These are phyloP conservation scores for Zalophus californianus DNA, from an alignment of 2,797 vertebrate genomes.

Conservation along the genomic window DNA sequence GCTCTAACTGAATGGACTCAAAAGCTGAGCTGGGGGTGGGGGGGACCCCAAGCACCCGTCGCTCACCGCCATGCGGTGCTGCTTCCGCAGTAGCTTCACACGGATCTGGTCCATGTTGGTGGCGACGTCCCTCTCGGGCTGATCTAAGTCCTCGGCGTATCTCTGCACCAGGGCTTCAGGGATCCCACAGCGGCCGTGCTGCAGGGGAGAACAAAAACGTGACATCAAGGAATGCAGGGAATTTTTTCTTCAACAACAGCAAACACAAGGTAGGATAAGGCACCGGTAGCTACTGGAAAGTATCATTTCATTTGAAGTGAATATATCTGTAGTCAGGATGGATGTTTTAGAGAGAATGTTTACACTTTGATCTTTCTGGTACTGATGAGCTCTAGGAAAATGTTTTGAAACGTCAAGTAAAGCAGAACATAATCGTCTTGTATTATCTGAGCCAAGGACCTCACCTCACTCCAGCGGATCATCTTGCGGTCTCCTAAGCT, in stretches of 20 bases:
- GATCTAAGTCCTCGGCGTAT: constrained; percentile 95
- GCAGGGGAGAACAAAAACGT: not conserved
- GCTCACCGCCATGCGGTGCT: constrained; percentile 99
- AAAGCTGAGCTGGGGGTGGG: no score
- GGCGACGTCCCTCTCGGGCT: constrained; percentile 93
- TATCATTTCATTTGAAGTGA: not conserved
- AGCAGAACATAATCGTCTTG: not conserved
- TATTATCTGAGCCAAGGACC: not conserved
- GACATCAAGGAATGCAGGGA: not conserved
- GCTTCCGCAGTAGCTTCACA: constrained; percentile 95
- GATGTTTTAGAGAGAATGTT: not conserved
- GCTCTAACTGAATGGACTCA: accelerated
- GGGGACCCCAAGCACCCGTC: accelerated
- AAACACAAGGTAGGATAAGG: not conserved
- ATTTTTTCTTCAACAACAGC: not conserved
- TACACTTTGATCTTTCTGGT: not conserved
- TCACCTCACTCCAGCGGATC: not conserved
- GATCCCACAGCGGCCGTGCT: constrained; percentile 98
- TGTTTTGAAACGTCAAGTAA: not conserved
- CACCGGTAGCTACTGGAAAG: not conserved
- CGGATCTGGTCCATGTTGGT: constrained; percentile 95
- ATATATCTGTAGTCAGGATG: not conserved
- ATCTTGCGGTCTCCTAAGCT: not conserved
- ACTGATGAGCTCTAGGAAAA: not conserved
- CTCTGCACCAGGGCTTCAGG: constrained; percentile 95